Percentiles rank a stretch among this genome's conserved stretches.
Conservation (phyloP, 2,113 vertebrate species). For the Zosterops lateralis region DNA sequence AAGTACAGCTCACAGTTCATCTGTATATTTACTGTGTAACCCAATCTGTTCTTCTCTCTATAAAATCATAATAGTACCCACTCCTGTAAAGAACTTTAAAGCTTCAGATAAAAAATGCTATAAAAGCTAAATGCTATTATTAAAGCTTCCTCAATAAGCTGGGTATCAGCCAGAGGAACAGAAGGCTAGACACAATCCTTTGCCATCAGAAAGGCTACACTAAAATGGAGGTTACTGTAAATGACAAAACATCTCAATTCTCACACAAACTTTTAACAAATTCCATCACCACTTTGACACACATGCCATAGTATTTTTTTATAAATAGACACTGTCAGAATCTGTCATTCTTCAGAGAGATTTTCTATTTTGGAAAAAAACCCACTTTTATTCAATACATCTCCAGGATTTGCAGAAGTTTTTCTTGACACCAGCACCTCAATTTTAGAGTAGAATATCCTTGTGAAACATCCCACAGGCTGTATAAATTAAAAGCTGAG, state of each 20-base stretch:
- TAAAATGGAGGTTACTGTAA: conserved; percentile 25
- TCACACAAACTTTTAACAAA: not conserved
- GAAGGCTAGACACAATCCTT: conserved; percentile 4
- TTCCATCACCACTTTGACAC: conserved; percentile 2
- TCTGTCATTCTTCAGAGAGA: not conserved
- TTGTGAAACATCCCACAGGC: not conserved
- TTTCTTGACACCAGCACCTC: not conserved
- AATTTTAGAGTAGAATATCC: not conserved
- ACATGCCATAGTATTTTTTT: not conserved
- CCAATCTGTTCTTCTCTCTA: conserved; percentile 4
- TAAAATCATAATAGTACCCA: not conserved
- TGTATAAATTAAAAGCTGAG: not conserved
- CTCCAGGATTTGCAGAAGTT: not conserved
- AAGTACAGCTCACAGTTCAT: not conserved
- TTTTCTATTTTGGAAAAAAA: not conserved
- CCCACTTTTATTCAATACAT: not conserved
- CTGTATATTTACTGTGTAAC: conserved; percentile 4
- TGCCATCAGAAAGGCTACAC: not conserved
- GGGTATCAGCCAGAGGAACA: conserved; percentile 20
- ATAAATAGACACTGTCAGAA: not conserved
- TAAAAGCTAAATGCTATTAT: conserved; percentile 39
- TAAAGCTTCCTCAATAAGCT: conserved; percentile 17
- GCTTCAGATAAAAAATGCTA: conserved; percentile 1
- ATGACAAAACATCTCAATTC: conserved; percentile 32
- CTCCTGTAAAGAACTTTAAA: conserved; percentile 24